phyloP scores from a whole-genome alignment of 2,797 vertebrate species.

The Xenops minutus region DNA sequence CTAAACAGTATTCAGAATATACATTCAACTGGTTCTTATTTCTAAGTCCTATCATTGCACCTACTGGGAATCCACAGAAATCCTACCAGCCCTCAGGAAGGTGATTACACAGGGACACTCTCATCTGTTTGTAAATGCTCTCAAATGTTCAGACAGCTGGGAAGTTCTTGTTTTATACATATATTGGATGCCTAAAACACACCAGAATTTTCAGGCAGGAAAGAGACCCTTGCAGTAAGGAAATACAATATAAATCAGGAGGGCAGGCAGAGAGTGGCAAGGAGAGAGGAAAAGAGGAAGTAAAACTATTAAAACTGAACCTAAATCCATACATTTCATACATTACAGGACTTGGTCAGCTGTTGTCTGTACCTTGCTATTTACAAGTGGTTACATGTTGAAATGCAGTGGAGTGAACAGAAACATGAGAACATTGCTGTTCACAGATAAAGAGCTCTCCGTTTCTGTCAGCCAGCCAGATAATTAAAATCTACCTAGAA shows the following conservation, averaged over 20 bases:
- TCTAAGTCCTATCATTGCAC: not conserved
- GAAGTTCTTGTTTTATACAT: not conserved
- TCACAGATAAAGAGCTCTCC: slow-evolving; percentile 22
- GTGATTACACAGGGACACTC: not conserved
- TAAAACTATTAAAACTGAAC: not conserved
- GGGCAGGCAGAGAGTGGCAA: not conserved
- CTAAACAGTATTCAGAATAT: not conserved
- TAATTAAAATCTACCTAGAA: not conserved
- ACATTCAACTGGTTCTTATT: not conserved
- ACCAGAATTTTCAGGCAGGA: not conserved
- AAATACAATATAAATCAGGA: not conserved
- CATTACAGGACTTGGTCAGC: not conserved
- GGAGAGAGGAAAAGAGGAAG: not conserved
- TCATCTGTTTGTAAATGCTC: not conserved
- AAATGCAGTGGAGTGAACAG: not conserved
- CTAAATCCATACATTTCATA: not conserved
- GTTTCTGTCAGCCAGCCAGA: slow-evolving; percentile 11
- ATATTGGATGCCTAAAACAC: not conserved
- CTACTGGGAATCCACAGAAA: not conserved
- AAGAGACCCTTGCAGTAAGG: not conserved
- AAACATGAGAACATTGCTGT: slow-evolving; percentile 28
- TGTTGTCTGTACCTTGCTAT: not conserved
- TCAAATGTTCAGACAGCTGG: not conserved
- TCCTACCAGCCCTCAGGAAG: not conserved
- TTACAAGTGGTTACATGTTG: not conserved